Evolutionary conservation across 2,113 vertebrate genomes (phyloP).

Genomic region (Limanda limanda): DNA sequence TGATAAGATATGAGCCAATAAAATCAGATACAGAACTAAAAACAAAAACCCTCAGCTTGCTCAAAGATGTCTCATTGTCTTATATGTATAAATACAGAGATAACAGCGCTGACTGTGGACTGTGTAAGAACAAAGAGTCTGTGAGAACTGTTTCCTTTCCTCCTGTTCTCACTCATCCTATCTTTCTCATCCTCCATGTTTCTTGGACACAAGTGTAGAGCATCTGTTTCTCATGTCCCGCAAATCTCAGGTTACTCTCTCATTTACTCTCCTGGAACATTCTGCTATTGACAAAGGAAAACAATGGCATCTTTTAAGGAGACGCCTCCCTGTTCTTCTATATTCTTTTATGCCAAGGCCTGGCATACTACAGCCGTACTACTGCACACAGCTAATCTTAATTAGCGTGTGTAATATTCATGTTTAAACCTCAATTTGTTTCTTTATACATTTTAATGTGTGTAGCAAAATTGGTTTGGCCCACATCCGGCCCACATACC

Average conservation of each 20-base stretch:
- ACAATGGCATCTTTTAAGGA: conserved; percentile 55
- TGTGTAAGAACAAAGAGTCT: background rate
- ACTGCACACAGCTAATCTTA: background rate
- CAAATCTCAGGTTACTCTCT: conserved; percentile 37
- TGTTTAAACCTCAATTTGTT: background rate
- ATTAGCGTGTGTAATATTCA: background rate
- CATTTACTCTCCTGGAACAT: conserved; percentile 53
- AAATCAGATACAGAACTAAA: background rate
- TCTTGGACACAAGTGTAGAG: conserved; percentile 21
- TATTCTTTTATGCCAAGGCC: background rate
- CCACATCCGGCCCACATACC: no score
- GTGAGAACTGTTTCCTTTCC: background rate
- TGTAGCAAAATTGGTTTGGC: no score
- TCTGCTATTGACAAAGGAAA: conserved; percentile 70
- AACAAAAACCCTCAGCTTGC: background rate
- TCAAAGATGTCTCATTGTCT: no score
- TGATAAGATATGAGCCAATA: conserved; percentile 13
- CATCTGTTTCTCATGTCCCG: conserved; percentile 61
- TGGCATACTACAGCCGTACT: background rate
- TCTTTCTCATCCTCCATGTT: conserved; percentile 13
- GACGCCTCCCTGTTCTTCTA: conserved; percentile 14
- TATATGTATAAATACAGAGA: background rate
- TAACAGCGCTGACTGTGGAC: background rate
- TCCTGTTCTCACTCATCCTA: conserved; percentile 9
- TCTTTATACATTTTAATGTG: background rate